Evolutionary conservation across 2,888 invertebrate species (phyloP).

Genomic region (Argyra leucocephala): DNA sequence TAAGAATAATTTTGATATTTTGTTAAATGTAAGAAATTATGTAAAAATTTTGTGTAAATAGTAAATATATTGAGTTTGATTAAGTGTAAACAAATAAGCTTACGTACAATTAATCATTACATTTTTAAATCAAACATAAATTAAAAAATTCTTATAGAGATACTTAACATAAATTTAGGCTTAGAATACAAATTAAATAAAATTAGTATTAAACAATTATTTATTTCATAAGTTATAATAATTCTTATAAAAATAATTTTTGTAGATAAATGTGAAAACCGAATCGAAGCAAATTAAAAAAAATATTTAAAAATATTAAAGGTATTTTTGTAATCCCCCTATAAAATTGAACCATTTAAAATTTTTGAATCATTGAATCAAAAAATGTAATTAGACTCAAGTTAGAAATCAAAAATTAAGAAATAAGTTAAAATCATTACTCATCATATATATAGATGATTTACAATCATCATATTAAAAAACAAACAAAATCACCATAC

Average conservation of each 20-base stretch:
- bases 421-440: too few species aligned
- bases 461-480: too few species aligned
- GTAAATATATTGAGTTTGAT: background rate
- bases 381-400: too few species aligned
- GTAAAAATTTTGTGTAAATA: background rate
- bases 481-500: too few species aligned
- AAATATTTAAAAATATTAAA: background rate
- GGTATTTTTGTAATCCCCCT: background rate
- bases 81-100: background rate
- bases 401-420: too few species aligned
- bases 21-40: background rate
- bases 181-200: background rate
- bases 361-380: background rate
- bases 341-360: too few species aligned
- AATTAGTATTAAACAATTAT: background rate
- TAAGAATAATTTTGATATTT: background rate
- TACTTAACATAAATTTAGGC: background rate
- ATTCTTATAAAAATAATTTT: background rate
- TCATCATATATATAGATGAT: too few species aligned
- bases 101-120: background rate
- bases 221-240: background rate
- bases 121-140: background rate
- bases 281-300: background rate
- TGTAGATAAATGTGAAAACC: conserved; percentile 4
- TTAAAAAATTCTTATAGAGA: background rate